Evolutionary conservation across 2,797 vertebrate species (phyloP).

Genomic region (Gymnoscopelus microlampas): DNA sequence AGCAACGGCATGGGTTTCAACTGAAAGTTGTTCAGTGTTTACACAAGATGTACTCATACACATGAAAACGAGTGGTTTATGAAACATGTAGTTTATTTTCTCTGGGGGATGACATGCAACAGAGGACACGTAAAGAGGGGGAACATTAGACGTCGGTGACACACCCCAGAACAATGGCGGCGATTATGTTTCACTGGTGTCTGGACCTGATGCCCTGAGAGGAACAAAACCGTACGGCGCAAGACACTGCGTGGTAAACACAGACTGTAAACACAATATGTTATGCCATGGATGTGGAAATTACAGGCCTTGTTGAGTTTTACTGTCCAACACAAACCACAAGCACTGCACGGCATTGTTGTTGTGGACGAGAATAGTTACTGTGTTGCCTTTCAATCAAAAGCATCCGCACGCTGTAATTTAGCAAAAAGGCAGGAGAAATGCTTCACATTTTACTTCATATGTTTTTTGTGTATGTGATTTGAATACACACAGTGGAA

Average conservation of each 20-base stretch:
- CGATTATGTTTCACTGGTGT: slow-evolving; percentile 31
- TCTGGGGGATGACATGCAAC: background rate
- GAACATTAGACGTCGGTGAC: slow-evolving; percentile 9
- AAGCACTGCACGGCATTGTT: slow-evolving; percentile 37
- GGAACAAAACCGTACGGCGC: slow-evolving; percentile 5
- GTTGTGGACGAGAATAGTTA: slow-evolving; percentile 15
- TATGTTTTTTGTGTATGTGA: background rate
- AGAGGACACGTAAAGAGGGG: slow-evolving; percentile 8
- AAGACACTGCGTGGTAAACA: slow-evolving; percentile 39
- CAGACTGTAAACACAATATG: slow-evolving; percentile 43
- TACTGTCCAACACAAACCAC: slow-evolving; percentile 23
- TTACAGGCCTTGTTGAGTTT: slow-evolving; percentile 48
- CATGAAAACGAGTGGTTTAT: slow-evolving; percentile 9
- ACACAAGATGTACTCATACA: slow-evolving; percentile 4
- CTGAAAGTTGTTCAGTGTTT: slow-evolving; percentile 15
- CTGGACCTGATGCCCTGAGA: slow-evolving; percentile 30
- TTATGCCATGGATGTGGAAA: slow-evolving; percentile 33
- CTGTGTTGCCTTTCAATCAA: slow-evolving; percentile 12
- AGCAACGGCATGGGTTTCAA: background rate
- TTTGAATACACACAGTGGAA: slow-evolving; percentile 3
- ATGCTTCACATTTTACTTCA: slow-evolving; percentile 17
- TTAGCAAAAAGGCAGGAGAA: slow-evolving; percentile 4
- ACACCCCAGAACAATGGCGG: slow-evolving; percentile 12
- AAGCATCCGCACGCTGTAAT: slow-evolving; percentile 5
- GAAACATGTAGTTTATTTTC: slow-evolving; percentile 24